phyloP scores from a whole-genome alignment of 2,797 vertebrate genomes.

The Sternarchorhynchus goeldii region DNA sequence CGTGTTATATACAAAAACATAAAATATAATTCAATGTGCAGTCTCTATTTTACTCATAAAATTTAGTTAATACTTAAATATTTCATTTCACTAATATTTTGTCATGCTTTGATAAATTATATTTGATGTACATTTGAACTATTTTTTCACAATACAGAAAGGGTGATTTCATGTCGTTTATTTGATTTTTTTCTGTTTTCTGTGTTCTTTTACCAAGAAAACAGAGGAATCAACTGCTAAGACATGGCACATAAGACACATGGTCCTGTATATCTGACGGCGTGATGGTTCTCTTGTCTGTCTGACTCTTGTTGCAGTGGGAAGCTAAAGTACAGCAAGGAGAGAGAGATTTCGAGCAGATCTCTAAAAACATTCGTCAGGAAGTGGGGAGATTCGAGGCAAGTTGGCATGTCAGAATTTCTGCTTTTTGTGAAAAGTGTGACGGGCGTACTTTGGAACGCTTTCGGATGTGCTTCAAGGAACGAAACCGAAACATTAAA shows the following conservation, averaged over 20 bases:
- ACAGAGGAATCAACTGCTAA: not conserved
- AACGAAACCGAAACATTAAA: not conserved
- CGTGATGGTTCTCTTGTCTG: conserved; percentile 39
- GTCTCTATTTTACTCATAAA: too few species aligned
- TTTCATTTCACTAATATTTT: not conserved
- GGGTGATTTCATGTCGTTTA: not conserved
- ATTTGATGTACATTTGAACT: not conserved
- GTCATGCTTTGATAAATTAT: not conserved
- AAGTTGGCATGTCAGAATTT: conserved; percentile 64
- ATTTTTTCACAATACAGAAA: conserved; percentile 5
- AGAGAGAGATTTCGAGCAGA: conserved; percentile 95
- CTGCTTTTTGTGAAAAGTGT: conserved; percentile 43
- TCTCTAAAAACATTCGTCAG: conserved; percentile 95
- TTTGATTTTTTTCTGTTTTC: not conserved
- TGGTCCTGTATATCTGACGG: conserved; percentile 16
- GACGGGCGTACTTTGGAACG: conserved; percentile 14
- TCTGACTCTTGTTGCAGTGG: conserved; percentile 74
- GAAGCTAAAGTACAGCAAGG: conserved; percentile 95
- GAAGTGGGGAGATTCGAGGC: conserved; percentile 97
- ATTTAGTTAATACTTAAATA: too few species aligned
- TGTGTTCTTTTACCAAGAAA: not conserved
- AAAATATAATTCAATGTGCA: too few species aligned
- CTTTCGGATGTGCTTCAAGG: not conserved
- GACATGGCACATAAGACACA: not conserved
- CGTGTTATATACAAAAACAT: too few species aligned